Conservation (phyloP, 2,113 vertebrate species). For the Nettapus auritus region DNA sequence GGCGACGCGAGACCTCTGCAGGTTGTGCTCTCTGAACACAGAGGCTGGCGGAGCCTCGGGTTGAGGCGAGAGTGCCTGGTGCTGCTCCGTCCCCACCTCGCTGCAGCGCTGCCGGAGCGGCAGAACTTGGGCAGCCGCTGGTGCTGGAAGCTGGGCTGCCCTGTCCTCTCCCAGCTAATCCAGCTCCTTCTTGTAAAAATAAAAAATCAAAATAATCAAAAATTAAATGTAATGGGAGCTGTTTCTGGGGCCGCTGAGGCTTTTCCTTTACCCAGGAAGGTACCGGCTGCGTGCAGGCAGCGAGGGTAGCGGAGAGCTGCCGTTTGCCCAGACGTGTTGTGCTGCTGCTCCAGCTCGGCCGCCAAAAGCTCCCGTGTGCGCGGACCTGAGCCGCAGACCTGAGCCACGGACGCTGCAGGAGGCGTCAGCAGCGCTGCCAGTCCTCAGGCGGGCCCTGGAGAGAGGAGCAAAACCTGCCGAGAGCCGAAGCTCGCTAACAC, state of each 20-base stretch:
- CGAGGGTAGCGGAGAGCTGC: not conserved
- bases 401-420: not conserved
- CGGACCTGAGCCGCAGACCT: accelerated
- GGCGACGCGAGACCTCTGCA: accelerated
- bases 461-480: not conserved
- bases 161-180: not conserved
- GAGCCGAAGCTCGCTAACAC: accelerated
- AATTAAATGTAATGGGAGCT: not conserved
- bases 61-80: not conserved
- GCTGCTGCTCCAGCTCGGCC: not conserved
- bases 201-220: too few relatives aligned
- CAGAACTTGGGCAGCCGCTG: too few relatives aligned
- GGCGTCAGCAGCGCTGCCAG: not conserved
- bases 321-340: not conserved
- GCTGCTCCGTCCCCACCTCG: not conserved
- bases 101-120: too few relatives aligned
- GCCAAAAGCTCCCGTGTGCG: not conserved
- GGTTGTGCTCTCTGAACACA: not conserved
- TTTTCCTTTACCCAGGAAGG: accelerated
- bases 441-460: accelerated
- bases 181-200: not conserved
- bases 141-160: too few relatives aligned
- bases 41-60: not conserved
- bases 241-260: not conserved
- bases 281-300: accelerated